phyloP scores from a whole-genome alignment of 2,113 vertebrate genomes.

The Grammomys surdaster region DNA sequence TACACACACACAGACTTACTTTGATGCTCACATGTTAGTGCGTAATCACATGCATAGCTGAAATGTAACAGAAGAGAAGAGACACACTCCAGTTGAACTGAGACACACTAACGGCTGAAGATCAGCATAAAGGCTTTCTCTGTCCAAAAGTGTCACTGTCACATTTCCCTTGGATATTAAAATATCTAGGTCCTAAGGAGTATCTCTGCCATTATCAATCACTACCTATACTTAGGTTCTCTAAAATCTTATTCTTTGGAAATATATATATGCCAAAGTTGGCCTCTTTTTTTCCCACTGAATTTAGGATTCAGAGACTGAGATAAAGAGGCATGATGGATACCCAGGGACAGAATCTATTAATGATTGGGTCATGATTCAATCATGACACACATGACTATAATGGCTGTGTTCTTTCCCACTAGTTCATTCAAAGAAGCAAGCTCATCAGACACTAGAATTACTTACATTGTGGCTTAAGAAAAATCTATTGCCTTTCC shows the following conservation, averaged over 20 bases:
- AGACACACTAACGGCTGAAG: not conserved
- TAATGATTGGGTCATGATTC: not conserved
- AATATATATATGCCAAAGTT: not conserved
- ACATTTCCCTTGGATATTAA: not conserved
- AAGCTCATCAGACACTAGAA: not conserved
- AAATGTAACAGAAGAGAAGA: slow-evolving; percentile 10
- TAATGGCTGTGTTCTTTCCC: not conserved
- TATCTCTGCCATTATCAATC: not conserved
- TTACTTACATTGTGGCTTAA: not conserved
- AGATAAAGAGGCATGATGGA: slow-evolving; percentile 13
- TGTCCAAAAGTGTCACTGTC: not conserved
- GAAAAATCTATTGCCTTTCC: not conserved
- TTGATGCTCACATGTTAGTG: not conserved
- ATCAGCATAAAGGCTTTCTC: not conserved
- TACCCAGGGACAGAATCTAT: not conserved
- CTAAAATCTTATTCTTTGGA: slow-evolving; percentile 34
- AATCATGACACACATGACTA: not conserved
- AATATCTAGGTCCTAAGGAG: not conserved
- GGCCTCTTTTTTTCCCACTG: not conserved
- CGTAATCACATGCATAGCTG: not conserved
- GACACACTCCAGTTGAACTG: not conserved
- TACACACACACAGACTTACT: not conserved
- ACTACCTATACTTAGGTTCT: not conserved
- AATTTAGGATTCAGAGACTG: slow-evolving; percentile 35
- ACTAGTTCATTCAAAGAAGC: not conserved